These are phyloP conservation scores for Phorcus lineatus DNA, from an alignment of 2,888 invertebrate species.

Conservation along the genomic window DNA sequence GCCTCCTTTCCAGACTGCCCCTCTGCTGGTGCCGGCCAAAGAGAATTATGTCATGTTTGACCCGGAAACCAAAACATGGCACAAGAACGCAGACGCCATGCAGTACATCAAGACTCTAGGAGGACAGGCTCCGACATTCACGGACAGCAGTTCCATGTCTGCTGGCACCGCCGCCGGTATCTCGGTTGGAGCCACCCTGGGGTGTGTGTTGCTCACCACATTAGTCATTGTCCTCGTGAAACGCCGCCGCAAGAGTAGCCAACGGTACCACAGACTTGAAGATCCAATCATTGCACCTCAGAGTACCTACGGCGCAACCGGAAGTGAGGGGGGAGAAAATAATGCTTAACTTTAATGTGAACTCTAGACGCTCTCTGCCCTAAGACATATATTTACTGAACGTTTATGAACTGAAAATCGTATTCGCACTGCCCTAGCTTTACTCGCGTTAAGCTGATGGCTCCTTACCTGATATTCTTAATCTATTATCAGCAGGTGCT, in stretches of 20 bases:
- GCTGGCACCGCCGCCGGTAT: conserved; percentile 40
- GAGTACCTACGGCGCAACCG: not conserved
- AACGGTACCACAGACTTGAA: conserved; percentile 30
- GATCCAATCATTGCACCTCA: not conserved
- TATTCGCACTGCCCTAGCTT: too few species aligned
- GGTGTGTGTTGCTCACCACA: conserved; percentile 39
- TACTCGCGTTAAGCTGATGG: too few species aligned
- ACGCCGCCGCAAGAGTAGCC: conserved; percentile 26
- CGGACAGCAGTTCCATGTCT: conserved; percentile 3
- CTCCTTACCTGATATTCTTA: too few species aligned
- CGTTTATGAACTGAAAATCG: too few species aligned
- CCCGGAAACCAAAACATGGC: conserved; percentile 18
- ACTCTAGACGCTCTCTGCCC: not conserved
- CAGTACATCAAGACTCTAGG: not conserved
- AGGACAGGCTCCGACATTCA: not conserved
- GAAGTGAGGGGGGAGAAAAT: not conserved
- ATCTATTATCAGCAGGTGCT: too few species aligned
- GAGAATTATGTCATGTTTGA: conserved; percentile 30
- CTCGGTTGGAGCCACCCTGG: conserved; percentile 42
- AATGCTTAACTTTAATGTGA: not conserved
- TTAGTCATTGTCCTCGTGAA: conserved; percentile 32
- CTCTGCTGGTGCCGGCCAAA: not conserved
- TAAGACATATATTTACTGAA: too few species aligned
- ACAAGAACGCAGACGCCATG: conserved; percentile 2
- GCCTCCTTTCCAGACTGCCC: conserved; percentile 56